phyloP scores from a whole-genome alignment of 1,140 invertebrate species.

The Drosophila bifasciata region DNA sequence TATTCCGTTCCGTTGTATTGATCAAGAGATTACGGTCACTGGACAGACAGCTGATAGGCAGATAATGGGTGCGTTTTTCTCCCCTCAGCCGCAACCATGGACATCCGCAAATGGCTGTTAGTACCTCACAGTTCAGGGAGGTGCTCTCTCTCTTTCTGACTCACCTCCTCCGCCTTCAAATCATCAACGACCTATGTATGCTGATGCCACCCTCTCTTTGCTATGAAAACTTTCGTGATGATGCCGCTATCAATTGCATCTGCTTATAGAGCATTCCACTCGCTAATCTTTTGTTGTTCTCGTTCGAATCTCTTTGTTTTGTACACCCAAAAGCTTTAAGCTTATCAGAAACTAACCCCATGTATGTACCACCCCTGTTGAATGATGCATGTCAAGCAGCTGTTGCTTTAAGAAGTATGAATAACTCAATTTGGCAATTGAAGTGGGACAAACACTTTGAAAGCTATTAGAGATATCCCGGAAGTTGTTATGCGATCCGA shows the following conservation, averaged over 20 bases:
- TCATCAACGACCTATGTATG: too few species aligned
- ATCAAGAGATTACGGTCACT: constrained; percentile 32
- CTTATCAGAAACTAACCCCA: constrained; percentile 1
- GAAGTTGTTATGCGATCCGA: constrained; percentile 68
- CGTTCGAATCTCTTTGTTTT: constrained; percentile 40
- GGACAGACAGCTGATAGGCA: constrained; percentile 45
- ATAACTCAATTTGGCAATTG: constrained; percentile 58
- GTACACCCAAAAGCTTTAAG: constrained; percentile 18
- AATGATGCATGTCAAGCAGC: constrained; percentile 43
- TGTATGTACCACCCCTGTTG: constrained; percentile 10
- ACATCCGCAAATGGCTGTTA: constrained; percentile 25
- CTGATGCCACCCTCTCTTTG: constrained; percentile 12
- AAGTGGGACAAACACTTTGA: constrained; percentile 24
- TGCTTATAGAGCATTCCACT: constrained; percentile 14
- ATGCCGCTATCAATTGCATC: constrained; percentile 52
- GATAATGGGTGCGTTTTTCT: constrained; percentile 37
- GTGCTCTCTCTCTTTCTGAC: constrained; percentile 9
- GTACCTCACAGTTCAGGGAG: constrained; percentile 35
- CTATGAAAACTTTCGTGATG: constrained; percentile 36
- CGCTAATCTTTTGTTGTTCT: constrained; percentile 24
- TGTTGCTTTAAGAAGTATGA: constrained; percentile 48
- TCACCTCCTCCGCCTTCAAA: background rate
- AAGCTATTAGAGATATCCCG: constrained; percentile 15
- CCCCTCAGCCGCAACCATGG: constrained; percentile 1
- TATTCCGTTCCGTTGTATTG: constrained; percentile 32